Percentiles rank a stretch among this genome's conserved stretches.
Evolutionary conservation across 2,888 invertebrate genomes (phyloP).

Genomic region (Atethmia centrago): DNA sequence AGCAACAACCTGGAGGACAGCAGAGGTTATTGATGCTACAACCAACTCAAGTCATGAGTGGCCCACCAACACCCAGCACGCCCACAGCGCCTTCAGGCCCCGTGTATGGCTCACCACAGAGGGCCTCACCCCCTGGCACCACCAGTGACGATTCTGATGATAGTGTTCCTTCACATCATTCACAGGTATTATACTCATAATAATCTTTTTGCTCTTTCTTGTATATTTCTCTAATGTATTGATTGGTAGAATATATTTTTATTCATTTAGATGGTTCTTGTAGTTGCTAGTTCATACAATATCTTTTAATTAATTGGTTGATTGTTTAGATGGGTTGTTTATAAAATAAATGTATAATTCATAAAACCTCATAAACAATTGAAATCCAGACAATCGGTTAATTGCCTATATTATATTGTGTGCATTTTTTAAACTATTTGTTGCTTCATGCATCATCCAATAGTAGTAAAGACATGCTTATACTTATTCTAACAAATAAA

Average conservation of each 20-base stretch:
- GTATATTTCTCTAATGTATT: neutral
- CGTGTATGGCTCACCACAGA: slow-evolving; percentile 91
- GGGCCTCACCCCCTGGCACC: slow-evolving; percentile 93
- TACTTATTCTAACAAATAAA: neutral
- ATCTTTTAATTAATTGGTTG: neutral
- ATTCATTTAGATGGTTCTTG: neutral
- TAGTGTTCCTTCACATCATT: slow-evolving; percentile 92
- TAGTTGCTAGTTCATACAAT: slow-evolving; percentile 4
- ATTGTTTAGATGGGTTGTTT: slow-evolving; percentile 22
- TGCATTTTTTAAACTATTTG: slow-evolving; percentile 2
- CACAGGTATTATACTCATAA: slow-evolving; percentile 78
- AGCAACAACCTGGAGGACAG: slow-evolving; percentile 90
- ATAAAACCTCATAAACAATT: neutral
- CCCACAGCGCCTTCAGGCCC: slow-evolving; percentile 82
- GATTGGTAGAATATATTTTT: neutral
- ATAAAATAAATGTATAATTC: neutral
- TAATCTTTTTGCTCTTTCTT: neutral
- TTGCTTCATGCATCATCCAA: slow-evolving; percentile 6
- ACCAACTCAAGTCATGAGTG: slow-evolving; percentile 88
- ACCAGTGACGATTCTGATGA: slow-evolving; percentile 97
- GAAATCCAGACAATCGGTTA: slow-evolving; percentile 3
- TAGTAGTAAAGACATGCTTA: slow-evolving; percentile 4
- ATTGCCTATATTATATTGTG: neutral
- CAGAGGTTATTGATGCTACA: slow-evolving; percentile 90
- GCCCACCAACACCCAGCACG: slow-evolving; percentile 85